Evolutionary conservation across 1,140 invertebrate genomes (phyloP).

Genomic region (Saxidomus purpurata): DNA sequence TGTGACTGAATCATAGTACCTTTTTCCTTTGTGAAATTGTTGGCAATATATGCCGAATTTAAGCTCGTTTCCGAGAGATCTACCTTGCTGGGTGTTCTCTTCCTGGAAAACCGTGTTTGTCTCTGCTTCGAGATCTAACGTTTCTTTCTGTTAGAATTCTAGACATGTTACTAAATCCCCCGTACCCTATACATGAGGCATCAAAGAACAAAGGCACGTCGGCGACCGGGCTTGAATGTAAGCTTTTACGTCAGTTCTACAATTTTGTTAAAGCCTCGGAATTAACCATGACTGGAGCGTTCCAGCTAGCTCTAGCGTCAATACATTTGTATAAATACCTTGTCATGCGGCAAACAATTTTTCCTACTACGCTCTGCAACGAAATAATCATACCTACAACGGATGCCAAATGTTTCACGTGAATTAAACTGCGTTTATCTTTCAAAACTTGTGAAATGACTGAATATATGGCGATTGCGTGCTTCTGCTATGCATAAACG

Average conservation of each 20-base stretch:
- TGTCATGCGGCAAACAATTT: conserved; percentile 5
- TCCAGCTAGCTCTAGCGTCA: neutral
- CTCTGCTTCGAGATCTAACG: neutral
- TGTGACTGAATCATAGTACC: neutral
- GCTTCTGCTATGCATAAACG: neutral
- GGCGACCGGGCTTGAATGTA: neutral
- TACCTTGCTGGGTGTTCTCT: no score
- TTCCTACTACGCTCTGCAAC: conserved; percentile 28
- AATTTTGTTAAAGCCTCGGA: conserved; percentile 27
- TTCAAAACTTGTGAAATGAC: neutral
- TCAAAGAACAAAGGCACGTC: conserved; percentile 47
- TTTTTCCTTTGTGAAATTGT: neutral
- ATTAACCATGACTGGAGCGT: conserved; percentile 12
- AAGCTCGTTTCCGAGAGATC: neutral
- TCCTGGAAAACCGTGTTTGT: neutral
- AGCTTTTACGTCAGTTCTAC: neutral
- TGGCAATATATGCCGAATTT: neutral
- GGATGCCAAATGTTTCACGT: neutral
- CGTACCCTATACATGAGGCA: conserved; percentile 58
- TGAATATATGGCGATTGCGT: neutral
- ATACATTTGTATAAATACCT: conserved; percentile 17
- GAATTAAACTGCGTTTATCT: neutral
- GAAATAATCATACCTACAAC: conserved; percentile 37
- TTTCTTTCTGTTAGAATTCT: neutral
- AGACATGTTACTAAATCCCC: neutral